These are phyloP conservation scores for Oncorhynchus clarkii DNA, from an alignment of 2,113 vertebrate genomes.

Conservation along the genomic window DNA sequence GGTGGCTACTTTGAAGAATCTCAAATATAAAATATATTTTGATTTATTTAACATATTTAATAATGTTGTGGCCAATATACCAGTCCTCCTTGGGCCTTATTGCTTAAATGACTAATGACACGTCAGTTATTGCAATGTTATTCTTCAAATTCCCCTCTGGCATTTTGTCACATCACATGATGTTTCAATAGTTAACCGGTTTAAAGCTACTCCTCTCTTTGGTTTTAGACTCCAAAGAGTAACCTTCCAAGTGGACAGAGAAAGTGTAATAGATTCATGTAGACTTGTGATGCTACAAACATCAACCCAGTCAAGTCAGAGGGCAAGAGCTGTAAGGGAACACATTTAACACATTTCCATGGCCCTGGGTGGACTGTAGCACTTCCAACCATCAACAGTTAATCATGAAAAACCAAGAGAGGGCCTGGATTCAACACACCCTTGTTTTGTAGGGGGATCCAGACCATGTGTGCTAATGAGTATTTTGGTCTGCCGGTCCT, in stretches of 20 bases:
- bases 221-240: slow-evolving; percentile 1
- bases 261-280: slow-evolving; percentile 1
- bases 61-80: too few relatives aligned
- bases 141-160: not conserved
- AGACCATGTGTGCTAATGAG: slow-evolving; percentile 4
- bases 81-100: too few relatives aligned
- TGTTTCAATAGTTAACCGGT: not conserved
- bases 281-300: slow-evolving; percentile 32
- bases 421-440: not conserved
- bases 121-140: too few relatives aligned
- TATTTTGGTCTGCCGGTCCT: not conserved
- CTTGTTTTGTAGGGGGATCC: not conserved
- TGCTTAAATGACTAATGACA: too few relatives aligned
- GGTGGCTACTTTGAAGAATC: too few relatives aligned
- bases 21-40: too few relatives aligned
- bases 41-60: too few relatives aligned
- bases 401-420: not conserved
- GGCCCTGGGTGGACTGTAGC: not conserved
- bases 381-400: not conserved
- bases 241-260: not conserved
- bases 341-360: slow-evolving; percentile 12
- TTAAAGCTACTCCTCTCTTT: not conserved
- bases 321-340: slow-evolving; percentile 29
- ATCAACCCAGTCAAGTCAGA: slow-evolving; percentile 25
- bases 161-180: not conserved